phyloP scores from a whole-genome alignment of 1,140 invertebrate genomes.

The Sarcophaga peregrina region DNA sequence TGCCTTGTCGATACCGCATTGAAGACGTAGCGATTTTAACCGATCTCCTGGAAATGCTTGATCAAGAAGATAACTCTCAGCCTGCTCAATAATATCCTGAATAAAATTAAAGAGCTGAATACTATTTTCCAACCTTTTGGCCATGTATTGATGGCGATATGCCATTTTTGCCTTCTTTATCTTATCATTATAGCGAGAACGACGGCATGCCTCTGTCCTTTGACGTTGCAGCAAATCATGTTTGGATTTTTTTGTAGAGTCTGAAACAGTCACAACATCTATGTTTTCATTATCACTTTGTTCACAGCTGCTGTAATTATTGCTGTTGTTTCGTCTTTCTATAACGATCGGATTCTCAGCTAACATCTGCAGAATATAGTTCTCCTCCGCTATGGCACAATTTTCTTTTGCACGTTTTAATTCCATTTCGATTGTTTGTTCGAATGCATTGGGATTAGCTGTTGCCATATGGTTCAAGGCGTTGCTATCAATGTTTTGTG shows the following conservation, averaged over 20 bases:
- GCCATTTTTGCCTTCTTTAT: conserved; percentile 62
- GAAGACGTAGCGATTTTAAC: not conserved
- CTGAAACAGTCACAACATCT: not conserved
- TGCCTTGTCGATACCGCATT: not conserved
- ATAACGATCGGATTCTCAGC: conserved; percentile 58
- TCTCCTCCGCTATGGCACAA: conserved; percentile 53
- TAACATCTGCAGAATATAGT: conserved; percentile 60
- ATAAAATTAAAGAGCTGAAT: conserved; percentile 52
- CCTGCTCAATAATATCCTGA: conserved; percentile 55
- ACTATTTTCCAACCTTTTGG: conserved; percentile 54
- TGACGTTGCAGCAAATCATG: conserved; percentile 11
- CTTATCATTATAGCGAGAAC: conserved; percentile 62
- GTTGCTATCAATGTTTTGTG: too few relatives aligned
- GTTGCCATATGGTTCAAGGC: too few relatives aligned
- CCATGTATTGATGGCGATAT: conserved; percentile 60
- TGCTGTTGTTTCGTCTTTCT: conserved; percentile 51
- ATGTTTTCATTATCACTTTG: not conserved
- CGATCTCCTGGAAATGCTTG: not conserved
- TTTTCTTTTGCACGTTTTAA: conserved; percentile 55
- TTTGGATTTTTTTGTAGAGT: not conserved
- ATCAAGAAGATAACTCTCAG: conserved; percentile 54
- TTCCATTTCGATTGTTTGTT: conserved; percentile 54
- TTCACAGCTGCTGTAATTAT: not conserved
- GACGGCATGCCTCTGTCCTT: conserved; percentile 60
- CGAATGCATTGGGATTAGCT: conserved; percentile 45